phyloP scores from a whole-genome alignment of 2,797 vertebrate species.

The Varecia variegata region DNA sequence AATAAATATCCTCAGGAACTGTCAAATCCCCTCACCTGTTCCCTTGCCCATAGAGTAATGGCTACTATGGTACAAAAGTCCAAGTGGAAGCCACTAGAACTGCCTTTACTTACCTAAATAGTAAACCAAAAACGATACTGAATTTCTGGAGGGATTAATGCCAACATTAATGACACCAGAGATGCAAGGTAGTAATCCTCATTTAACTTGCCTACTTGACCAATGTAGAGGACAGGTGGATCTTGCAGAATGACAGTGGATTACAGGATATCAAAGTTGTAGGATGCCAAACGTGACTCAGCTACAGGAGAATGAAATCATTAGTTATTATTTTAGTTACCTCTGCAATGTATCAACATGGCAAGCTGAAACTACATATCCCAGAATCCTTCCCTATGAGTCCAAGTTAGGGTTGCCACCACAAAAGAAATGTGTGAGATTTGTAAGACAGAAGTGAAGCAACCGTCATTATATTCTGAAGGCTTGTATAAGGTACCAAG shows the following conservation, averaged over 20 bases:
- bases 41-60: background rate
- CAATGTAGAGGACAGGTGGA: background rate
- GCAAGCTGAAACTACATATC: background rate
- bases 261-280: background rate
- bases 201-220: background rate
- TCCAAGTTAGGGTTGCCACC: background rate
- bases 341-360: background rate
- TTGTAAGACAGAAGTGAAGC: background rate
- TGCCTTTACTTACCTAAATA: background rate
- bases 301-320: background rate
- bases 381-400: background rate
- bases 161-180: background rate
- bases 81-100: background rate
- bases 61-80: background rate
- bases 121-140: background rate
- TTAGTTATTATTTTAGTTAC: no score
- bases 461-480: background rate
- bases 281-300: background rate
- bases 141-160: background rate
- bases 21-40: background rate
- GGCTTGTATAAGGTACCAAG: background rate
- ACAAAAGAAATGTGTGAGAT: background rate
- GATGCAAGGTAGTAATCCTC: background rate
- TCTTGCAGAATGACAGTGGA: background rate
- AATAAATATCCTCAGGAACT: background rate